phyloP scores from a whole-genome alignment of 2,888 invertebrate species.

The Leptinotarsa haldemani region DNA sequence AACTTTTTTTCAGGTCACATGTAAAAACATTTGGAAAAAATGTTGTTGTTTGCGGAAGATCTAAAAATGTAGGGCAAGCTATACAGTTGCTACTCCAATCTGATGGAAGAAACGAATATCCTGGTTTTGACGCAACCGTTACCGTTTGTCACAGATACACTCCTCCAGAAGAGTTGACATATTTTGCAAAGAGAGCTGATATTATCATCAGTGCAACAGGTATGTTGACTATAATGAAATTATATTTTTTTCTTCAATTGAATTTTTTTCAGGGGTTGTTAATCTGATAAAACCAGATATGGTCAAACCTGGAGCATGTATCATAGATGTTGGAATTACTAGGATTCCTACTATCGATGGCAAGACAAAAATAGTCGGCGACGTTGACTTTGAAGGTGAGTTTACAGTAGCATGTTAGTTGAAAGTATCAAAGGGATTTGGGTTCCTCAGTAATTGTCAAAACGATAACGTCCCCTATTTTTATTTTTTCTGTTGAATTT shows the following conservation, averaged over 20 bases:
- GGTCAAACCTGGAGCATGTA: slow-evolving; percentile 88
- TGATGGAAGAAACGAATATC: slow-evolving; percentile 77
- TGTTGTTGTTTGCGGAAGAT: slow-evolving; percentile 89
- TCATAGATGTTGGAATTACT: slow-evolving; percentile 91
- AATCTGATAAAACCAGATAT: slow-evolving; percentile 83
- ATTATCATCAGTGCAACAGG: slow-evolving; percentile 83
- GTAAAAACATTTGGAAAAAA: slow-evolving; percentile 87
- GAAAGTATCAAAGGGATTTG: too few relatives aligned
- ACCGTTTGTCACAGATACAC: slow-evolving; percentile 92
- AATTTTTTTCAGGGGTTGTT: slow-evolving; percentile 71
- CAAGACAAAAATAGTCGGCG: slow-evolving; percentile 83
- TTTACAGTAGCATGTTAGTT: not conserved
- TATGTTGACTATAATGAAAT: slow-evolving; percentile 50
- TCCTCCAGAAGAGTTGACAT: slow-evolving; percentile 79
- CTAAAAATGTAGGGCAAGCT: slow-evolving; percentile 93
- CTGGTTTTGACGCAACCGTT: slow-evolving; percentile 87
- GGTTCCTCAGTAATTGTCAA: too few relatives aligned
- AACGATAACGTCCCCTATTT: too few relatives aligned
- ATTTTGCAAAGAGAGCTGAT: slow-evolving; percentile 79
- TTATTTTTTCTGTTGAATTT: too few relatives aligned
- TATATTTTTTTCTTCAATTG: not conserved
- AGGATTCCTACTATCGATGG: slow-evolving; percentile 75
- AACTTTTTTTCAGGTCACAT: slow-evolving; percentile 63
- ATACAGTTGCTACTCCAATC: slow-evolving; percentile 87
- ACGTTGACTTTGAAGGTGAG: slow-evolving; percentile 86